Evolutionary conservation across 2,113 vertebrate species (phyloP), one percentile per base, ranked within the genome.

Genomic region (Ophiodon elongatus): DNA sequence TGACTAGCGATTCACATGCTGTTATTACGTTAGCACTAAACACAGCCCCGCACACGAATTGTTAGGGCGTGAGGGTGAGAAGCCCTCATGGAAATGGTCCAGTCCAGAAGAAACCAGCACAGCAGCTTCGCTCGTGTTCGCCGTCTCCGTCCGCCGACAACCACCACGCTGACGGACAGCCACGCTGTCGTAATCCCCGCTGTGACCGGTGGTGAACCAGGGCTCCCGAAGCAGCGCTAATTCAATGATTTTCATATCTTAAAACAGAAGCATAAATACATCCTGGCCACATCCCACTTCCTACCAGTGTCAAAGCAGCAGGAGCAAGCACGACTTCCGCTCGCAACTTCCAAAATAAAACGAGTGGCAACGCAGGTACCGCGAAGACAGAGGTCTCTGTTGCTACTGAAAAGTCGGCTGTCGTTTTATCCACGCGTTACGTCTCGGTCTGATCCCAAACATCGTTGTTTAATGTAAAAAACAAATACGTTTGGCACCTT

Each of bases 261-360:
- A 84, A 57, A 80, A 80, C 85, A 69, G 91, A 82, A 87, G 86
- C 90, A 91, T 87, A 90, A 94, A 94, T 93, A 90, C 89, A 91
- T 69, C 69, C 81, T 83, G 84, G 90, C 89, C 94, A 95, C 94
- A 94, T 95, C 94, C 94, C 94, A 91, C 94, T 94, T 91, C 91
- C 89, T 76, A 70, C 23, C 25, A 65, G 50, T 4, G 83, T 80
- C 52, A 73, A 25, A 2, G 2, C 10, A 4, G 17, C 31, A 9
- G 1, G 6, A 7, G 6, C 17, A 6, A 3, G 15, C 23, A 19
- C 54, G 0, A 45, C 15, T 74, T 92, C 93, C 85, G 88, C 1
- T 72, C 15, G 0, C 0, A 8, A 2, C 8, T 78, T 86, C 31
- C 83, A 90, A 74, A 91, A 69, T 88, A 89, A 90, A 87, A 81